A percentile compares a stretch with the other conserved stretches of the same genome.
Conservation (phyloP, 1,140 invertebrate species). For the Drosophila takahashii region DNA sequence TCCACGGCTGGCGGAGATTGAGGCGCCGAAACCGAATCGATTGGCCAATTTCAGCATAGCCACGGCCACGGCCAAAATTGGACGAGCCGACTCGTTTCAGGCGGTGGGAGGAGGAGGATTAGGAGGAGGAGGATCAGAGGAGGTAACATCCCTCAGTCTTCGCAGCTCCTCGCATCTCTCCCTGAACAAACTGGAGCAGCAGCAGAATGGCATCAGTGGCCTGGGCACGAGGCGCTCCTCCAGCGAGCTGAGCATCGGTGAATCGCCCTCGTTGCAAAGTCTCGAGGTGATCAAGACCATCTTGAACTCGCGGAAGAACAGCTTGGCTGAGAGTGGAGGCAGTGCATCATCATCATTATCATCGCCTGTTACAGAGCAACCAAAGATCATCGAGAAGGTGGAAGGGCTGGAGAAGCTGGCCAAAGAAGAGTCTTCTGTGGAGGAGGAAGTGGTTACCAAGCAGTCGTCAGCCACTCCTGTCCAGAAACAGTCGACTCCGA, state of each 20-base stretch:
- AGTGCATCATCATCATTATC: conserved; percentile 10
- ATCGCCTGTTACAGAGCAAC: conserved; percentile 25
- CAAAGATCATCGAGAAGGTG: conserved; percentile 59
- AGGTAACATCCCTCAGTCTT: conserved; percentile 21
- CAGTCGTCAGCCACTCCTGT: neutral
- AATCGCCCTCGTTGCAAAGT: conserved; percentile 79
- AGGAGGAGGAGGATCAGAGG: neutral
- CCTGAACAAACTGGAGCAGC: conserved; percentile 61
- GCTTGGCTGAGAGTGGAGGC: conserved; percentile 52
- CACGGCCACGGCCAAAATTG: conserved; percentile 28
- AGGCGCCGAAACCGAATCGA: conserved; percentile 75
- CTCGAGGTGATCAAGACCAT: conserved; percentile 82
- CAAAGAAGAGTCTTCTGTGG: conserved; percentile 17
- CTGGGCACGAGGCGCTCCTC: conserved; percentile 70
- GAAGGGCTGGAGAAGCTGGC: conserved; percentile 5
- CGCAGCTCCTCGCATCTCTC: conserved; percentile 77
- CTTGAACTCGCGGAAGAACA: conserved; percentile 77
- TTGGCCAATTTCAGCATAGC: conserved; percentile 78
- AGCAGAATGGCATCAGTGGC: conserved; percentile 7
- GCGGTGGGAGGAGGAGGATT: conserved; percentile 16
- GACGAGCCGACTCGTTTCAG: conserved; percentile 75
- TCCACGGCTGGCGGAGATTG: conserved; percentile 56
- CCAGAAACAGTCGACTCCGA: conserved; percentile 2
- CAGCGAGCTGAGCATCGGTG: conserved; percentile 82
- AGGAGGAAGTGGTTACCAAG: neutral